phyloP scores from a whole-genome alignment of 2,113 vertebrate genomes.

The Elgaria multicarinata region DNA sequence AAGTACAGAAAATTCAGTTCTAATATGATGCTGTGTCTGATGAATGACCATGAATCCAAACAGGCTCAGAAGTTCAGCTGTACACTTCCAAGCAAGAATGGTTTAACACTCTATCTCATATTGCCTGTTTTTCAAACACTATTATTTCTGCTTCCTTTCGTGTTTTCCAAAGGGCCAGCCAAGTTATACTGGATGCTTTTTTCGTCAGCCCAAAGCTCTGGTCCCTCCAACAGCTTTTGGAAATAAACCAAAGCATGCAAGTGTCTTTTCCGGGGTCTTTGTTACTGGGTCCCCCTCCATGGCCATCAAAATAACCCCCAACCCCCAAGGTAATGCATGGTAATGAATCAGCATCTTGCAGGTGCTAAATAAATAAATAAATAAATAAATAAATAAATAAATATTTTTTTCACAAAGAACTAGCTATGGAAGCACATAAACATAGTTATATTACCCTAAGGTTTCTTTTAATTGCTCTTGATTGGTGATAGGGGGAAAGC shows the following conservation, averaged over 20 bases:
- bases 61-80: slow-evolving; percentile 3
- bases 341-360: slow-evolving; percentile 66
- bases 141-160: slow-evolving; percentile 32
- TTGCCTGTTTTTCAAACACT: not conserved
- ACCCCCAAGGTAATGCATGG: slow-evolving; percentile 12
- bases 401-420: too few relatives aligned
- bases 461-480: slow-evolving; percentile 64
- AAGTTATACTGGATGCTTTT: not conserved
- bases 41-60: not conserved
- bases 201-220: slow-evolving; percentile 4
- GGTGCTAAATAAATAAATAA: slow-evolving; percentile 48
- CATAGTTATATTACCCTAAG: slow-evolving; percentile 56
- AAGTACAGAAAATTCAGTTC: slow-evolving; percentile 4
- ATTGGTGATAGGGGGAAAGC: slow-evolving; percentile 30
- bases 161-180: not conserved
- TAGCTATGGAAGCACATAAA: slow-evolving; percentile 52
- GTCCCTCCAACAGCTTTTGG: slow-evolving; percentile 36
- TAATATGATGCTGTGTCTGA: slow-evolving; percentile 12
- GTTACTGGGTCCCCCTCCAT: slow-evolving; percentile 8
- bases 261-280: slow-evolving; percentile 35
- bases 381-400: too few relatives aligned
- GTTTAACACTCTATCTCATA: not conserved
- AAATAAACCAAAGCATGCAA: not conserved
- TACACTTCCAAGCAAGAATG: not conserved
- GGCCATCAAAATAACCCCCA: slow-evolving; percentile 16